phyloP scores from a whole-genome alignment of 2,888 invertebrate species.

The Pharmacophagus antenor region DNA sequence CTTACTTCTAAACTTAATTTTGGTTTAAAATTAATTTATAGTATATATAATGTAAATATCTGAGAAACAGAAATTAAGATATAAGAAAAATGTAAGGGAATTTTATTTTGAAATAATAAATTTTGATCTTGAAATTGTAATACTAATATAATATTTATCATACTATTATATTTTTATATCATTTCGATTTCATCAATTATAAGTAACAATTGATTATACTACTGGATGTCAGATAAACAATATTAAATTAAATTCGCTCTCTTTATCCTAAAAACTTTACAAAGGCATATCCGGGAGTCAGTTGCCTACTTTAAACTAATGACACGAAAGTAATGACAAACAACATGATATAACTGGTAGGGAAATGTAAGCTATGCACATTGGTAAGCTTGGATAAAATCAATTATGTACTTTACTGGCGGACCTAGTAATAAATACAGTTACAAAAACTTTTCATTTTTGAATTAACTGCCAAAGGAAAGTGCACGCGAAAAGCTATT shows the following conservation, averaged over 20 bases:
- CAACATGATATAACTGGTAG: conserved; percentile 38
- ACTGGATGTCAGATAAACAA: too few species aligned
- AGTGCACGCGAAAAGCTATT: conserved; percentile 54
- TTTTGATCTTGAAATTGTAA: too few species aligned
- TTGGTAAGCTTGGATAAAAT: conserved; percentile 66
- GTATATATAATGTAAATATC: too few species aligned
- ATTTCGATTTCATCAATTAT: too few species aligned
- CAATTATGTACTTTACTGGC: conserved; percentile 75
- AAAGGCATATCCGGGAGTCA: conserved; percentile 39
- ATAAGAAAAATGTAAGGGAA: too few species aligned
- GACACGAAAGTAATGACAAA: conserved; percentile 20
- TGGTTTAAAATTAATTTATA: too few species aligned
- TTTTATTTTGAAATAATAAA: too few species aligned
- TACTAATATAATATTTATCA: too few species aligned
- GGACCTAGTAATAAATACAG: conserved; percentile 76
- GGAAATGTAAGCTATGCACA: conserved; percentile 62
- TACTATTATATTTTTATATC: too few species aligned
- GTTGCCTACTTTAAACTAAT: conserved; percentile 43
- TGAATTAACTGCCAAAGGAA: conserved; percentile 52
- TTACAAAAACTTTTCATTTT: conserved; percentile 64
- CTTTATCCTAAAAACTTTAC: neutral
- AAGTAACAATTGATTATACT: too few species aligned
- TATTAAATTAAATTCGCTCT: neutral
- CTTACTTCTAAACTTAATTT: too few species aligned
- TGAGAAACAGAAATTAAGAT: too few species aligned